A percentile compares a stretch with the other conserved stretches of the same genome.
phyloP scores from a whole-genome alignment of 2,113 vertebrate species.

The Suricata suricatta region DNA sequence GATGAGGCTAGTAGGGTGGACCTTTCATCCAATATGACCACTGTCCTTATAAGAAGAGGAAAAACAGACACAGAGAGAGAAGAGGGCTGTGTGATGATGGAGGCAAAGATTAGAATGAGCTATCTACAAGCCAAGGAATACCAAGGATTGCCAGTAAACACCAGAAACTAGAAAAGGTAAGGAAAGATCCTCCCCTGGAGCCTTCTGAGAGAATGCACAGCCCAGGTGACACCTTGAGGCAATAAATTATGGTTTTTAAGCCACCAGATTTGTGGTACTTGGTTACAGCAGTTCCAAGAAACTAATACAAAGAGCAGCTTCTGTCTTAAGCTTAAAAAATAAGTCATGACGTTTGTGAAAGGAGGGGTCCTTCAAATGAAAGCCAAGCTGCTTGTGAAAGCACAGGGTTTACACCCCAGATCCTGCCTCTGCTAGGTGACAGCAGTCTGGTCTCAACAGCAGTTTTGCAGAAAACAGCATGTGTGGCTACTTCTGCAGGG shows the following conservation, averaged over 20 bases:
- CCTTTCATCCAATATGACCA: neutral
- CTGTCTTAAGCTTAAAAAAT: neutral
- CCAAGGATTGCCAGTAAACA: neutral
- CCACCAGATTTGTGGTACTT: neutral
- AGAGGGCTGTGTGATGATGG: neutral
- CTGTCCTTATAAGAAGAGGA: neutral
- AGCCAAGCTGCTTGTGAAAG: neutral
- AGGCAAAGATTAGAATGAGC: neutral
- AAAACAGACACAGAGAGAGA: neutral
- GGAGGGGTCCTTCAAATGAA: neutral
- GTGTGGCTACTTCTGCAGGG: neutral
- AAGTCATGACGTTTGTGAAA: neutral
- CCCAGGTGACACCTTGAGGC: neutral
- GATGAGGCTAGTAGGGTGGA: neutral
- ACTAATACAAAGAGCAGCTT: neutral
- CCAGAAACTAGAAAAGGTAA: neutral
- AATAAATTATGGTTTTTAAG: neutral
- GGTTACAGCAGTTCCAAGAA: neutral
- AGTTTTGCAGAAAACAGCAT: neutral
- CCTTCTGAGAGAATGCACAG: neutral
- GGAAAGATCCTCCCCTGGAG: neutral
- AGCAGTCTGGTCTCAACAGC: neutral
- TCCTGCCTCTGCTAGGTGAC: too few species aligned
- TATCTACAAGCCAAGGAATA: neutral
- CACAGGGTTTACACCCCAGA: neutral